phyloP scores from a whole-genome alignment of 1,140 invertebrate genomes.

The Gryllus bimaculatus region DNA sequence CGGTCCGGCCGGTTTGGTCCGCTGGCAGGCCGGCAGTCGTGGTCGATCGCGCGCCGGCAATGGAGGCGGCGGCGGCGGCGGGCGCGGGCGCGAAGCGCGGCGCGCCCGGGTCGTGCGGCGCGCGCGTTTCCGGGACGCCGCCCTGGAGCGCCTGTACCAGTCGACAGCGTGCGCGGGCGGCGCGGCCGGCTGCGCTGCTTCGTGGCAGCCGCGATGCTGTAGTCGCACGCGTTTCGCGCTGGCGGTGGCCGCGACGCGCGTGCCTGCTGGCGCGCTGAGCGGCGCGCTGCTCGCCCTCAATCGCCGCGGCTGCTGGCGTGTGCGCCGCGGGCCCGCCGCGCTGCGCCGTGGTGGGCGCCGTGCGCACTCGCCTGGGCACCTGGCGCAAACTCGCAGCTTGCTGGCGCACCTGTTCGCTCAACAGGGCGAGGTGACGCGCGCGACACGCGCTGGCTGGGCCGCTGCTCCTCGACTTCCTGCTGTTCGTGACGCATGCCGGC shows the following conservation, averaged over 20 bases:
- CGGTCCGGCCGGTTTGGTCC: background rate
- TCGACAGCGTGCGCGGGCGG: constrained; percentile 61
- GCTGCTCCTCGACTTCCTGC: constrained; percentile 70
- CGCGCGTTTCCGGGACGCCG: constrained; percentile 40
- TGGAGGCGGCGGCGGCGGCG: background rate
- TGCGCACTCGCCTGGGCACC: constrained; percentile 52
- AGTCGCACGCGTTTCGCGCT: constrained; percentile 56
- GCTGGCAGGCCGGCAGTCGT: background rate
- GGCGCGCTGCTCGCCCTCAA: constrained; percentile 43
- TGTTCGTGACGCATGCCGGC: constrained; percentile 72
- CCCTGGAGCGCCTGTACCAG: constrained; percentile 63
- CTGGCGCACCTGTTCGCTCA: constrained; percentile 46
- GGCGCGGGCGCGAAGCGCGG: background rate
- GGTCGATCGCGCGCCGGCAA: background rate
- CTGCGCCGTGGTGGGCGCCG: constrained; percentile 39
- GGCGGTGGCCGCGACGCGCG: constrained; percentile 32
- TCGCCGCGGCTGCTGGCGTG: constrained; percentile 40
- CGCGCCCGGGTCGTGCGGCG: background rate
- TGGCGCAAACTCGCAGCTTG: constrained; percentile 51
- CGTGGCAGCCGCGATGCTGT: constrained; percentile 54
- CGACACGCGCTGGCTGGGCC: constrained; percentile 64
- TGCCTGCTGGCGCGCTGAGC: constrained; percentile 36
- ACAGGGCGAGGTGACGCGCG: constrained; percentile 39
- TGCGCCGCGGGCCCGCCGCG: constrained; percentile 35
- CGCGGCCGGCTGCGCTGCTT: constrained; percentile 67